Conservation (phyloP, 2,888 invertebrate genomes). For the Hyposoter dolosus region DNA sequence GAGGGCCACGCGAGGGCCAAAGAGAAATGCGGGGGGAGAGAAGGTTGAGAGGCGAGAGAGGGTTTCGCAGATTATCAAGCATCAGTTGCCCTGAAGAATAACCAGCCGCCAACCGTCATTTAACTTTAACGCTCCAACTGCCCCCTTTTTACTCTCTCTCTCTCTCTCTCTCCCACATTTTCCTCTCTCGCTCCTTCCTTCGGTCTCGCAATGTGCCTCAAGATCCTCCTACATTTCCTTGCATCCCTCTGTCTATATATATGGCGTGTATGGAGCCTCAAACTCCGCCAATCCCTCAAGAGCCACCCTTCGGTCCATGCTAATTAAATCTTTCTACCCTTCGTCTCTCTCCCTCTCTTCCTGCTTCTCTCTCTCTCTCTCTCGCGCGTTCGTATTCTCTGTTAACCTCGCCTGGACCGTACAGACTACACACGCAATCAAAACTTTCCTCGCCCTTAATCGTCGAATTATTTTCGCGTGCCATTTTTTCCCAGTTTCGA, state of each 20-base stretch:
- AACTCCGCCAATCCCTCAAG: slow-evolving; percentile 73
- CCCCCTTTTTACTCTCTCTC: slow-evolving; percentile 67
- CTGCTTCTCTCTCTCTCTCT: background rate
- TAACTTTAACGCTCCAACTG: slow-evolving; percentile 84
- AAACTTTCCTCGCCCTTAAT: background rate
- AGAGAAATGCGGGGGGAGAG: slow-evolving; percentile 16
- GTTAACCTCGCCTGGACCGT: background rate
- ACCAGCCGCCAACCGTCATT: slow-evolving; percentile 85
- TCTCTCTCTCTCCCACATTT: slow-evolving; percentile 44
- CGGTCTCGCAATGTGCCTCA: background rate
- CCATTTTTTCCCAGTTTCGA: background rate
- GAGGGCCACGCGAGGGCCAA: slow-evolving; percentile 69
- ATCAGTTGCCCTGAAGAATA: slow-evolving; percentile 85
- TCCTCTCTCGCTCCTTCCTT: slow-evolving; percentile 30
- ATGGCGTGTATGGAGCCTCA: slow-evolving; percentile 29
- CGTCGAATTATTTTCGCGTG: background rate
- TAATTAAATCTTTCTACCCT: slow-evolving; percentile 82
- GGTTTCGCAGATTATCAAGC: slow-evolving; percentile 84
- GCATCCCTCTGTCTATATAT: background rate
- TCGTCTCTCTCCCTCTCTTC: slow-evolving; percentile 10
- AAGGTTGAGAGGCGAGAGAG: slow-evolving; percentile 58
- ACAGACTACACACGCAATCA: background rate
- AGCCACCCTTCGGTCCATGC: slow-evolving; percentile 78
- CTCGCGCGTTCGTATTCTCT: background rate
- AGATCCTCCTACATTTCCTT: slow-evolving; percentile 1